phyloP scores from a whole-genome alignment of 2,888 invertebrate genomes.

The Apoda limacodes region DNA sequence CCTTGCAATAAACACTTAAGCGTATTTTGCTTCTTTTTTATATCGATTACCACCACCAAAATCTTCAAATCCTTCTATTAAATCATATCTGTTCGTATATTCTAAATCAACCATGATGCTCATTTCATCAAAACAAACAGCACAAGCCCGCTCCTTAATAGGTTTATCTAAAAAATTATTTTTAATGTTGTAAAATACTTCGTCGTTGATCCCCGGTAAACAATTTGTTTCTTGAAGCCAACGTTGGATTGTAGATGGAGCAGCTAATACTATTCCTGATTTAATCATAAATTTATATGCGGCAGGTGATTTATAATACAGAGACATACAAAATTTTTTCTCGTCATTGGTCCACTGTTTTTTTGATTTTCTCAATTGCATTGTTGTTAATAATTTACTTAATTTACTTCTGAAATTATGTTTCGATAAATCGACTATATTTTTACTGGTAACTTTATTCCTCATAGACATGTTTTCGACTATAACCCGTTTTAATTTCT shows the following conservation, averaged over 20 bases:
- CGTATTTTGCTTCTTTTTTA: slow-evolving; percentile 12
- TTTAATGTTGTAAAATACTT: slow-evolving; percentile 1
- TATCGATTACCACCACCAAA: slow-evolving; percentile 11
- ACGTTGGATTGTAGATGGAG: neutral
- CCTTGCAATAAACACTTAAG: slow-evolving; percentile 14
- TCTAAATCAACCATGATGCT: slow-evolving; percentile 16
- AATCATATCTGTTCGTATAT: slow-evolving; percentile 17
- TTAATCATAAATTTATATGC: slow-evolving; percentile 11
- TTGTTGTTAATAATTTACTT: neutral
- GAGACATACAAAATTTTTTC: slow-evolving; percentile 6
- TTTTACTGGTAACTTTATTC: neutral
- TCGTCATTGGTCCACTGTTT: neutral
- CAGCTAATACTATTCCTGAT: slow-evolving; percentile 14
- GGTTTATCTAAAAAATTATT: slow-evolving; percentile 1
- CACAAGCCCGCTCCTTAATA: slow-evolving; percentile 11
- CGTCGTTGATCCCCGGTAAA: neutral
- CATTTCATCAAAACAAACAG: slow-evolving; percentile 18
- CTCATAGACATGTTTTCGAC: neutral
- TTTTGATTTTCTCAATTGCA: slow-evolving; percentile 3
- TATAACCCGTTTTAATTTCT: neutral
- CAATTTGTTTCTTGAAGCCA: neutral
- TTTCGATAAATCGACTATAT: neutral
- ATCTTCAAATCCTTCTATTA: slow-evolving; percentile 19
- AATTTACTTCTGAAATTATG: neutral
- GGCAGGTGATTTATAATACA: slow-evolving; percentile 16